Percentiles rank a stretch among this genome's conserved stretches.
phyloP scores from a whole-genome alignment of 2,888 invertebrate species.

The Hetaerina titia region DNA sequence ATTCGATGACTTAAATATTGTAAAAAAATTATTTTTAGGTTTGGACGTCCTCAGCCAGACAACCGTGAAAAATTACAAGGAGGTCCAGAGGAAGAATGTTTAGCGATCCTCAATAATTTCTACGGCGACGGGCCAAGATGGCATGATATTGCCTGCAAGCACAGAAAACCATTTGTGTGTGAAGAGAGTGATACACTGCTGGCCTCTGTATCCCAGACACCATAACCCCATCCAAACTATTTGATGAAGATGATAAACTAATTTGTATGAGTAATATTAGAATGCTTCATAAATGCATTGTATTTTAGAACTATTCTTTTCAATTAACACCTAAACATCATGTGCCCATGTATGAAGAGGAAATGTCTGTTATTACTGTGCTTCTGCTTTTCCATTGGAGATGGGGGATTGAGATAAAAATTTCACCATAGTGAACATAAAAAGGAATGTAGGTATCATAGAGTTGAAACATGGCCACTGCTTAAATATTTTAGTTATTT shows the following conservation, averaged over 20 bases:
- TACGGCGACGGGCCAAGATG: constrained; percentile 94
- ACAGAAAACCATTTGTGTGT: constrained; percentile 92
- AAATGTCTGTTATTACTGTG: neutral
- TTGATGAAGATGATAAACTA: constrained; percentile 76
- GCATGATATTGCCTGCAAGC: constrained; percentile 95
- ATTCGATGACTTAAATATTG: too few species aligned
- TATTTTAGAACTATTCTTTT: neutral
- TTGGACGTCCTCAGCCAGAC: constrained; percentile 90
- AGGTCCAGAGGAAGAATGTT: constrained; percentile 91
- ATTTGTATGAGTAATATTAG: neutral
- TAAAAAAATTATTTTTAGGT: neutral
- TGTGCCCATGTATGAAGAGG: neutral
- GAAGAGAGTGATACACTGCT: constrained; percentile 93
- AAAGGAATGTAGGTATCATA: too few species aligned
- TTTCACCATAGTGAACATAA: too few species aligned
- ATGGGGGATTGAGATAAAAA: too few species aligned
- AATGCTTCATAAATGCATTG: neutral
- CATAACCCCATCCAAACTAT: constrained; percentile 83
- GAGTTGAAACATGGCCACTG: too few species aligned
- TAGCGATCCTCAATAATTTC: constrained; percentile 92
- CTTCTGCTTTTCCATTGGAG: neutral
- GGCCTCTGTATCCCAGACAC: constrained; percentile 90
- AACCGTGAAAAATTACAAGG: constrained; percentile 90
- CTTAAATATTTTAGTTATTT: too few species aligned
- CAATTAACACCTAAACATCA: neutral